phyloP scores from a whole-genome alignment of 2,797 vertebrate genomes.

The Moxostoma hubbsi region DNA sequence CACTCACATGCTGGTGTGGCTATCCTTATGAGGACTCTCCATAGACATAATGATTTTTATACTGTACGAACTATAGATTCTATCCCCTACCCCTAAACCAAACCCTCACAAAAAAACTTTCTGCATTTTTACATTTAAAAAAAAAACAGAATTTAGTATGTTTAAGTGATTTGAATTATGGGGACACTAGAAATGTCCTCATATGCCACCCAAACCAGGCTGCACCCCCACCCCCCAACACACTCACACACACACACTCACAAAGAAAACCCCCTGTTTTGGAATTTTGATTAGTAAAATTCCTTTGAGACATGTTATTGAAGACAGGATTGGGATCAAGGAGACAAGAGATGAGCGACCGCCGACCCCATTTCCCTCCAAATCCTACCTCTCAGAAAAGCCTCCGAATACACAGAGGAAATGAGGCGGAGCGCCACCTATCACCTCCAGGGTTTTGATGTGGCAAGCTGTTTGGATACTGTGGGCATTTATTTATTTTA shows the following conservation, averaged over 20 bases:
- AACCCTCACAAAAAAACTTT: too few species aligned
- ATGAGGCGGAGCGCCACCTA: slow-evolving; percentile 41
- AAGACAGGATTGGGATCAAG: slow-evolving; percentile 43
- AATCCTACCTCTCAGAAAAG: slow-evolving; percentile 34
- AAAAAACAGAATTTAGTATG: too few species aligned
- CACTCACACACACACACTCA: not conserved
- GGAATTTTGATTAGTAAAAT: slow-evolving; percentile 39
- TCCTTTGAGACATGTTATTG: slow-evolving; percentile 33
- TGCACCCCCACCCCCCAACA: too few species aligned
- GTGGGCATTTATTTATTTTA: slow-evolving; percentile 48
- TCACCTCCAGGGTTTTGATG: slow-evolving; percentile 43
- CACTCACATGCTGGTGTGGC: too few species aligned
- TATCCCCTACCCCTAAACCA: too few species aligned
- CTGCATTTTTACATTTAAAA: too few species aligned
- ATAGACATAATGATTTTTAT: too few species aligned
- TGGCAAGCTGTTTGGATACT: slow-evolving; percentile 42
- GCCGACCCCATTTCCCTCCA: slow-evolving; percentile 2
- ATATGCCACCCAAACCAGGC: too few species aligned
- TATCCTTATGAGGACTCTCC: too few species aligned
- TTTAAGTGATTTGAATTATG: too few species aligned
- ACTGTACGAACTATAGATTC: too few species aligned
- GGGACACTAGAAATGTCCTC: too few species aligned
- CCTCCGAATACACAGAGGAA: slow-evolving; percentile 36
- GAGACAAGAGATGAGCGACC: slow-evolving; percentile 26
- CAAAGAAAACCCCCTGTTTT: slow-evolving; percentile 22